These are phyloP conservation scores for Aythya baeri DNA, from an alignment of 2,113 vertebrate genomes.

Conservation along the genomic window DNA sequence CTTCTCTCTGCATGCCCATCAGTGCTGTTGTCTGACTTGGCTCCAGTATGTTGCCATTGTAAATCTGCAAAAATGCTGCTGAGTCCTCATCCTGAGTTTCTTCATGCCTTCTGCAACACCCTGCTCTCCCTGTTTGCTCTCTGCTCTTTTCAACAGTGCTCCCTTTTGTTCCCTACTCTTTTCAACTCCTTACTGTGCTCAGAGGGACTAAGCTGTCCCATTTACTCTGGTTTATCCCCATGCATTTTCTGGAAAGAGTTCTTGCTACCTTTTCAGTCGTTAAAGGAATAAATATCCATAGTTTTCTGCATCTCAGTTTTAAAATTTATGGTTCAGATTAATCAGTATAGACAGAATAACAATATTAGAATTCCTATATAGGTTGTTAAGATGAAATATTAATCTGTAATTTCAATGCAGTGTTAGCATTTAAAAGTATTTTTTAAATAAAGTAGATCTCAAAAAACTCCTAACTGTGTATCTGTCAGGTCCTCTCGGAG, in stretches of 20 bases:
- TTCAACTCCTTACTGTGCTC: not conserved
- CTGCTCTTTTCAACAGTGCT: not conserved
- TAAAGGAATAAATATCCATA: not conserved
- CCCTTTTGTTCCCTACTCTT: not conserved
- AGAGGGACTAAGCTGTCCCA: fast-evolving
- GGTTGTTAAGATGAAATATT: not conserved
- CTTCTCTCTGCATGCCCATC: fast-evolving
- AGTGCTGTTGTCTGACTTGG: not conserved
- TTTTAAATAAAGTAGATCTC: not conserved
- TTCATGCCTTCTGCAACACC: not conserved
- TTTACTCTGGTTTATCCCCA: fast-evolving
- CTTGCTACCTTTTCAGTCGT: not conserved
- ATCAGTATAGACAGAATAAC: not conserved
- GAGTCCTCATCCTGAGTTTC: not conserved
- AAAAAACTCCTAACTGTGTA: not conserved
- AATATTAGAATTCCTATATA: not conserved
- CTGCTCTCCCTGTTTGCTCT: not conserved
- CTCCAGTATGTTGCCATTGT: not conserved
- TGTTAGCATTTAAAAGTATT: conserved; percentile 13
- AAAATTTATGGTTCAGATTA: not conserved
- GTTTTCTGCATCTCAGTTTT: not conserved
- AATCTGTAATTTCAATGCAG: not conserved
- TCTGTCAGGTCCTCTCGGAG: not conserved
- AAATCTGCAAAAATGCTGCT: not conserved
- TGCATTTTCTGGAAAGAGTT: not conserved